Base-by-base conservation (phyloP, 2,888 invertebrate genomes). In the Microctonus hyperodae region DNA sequence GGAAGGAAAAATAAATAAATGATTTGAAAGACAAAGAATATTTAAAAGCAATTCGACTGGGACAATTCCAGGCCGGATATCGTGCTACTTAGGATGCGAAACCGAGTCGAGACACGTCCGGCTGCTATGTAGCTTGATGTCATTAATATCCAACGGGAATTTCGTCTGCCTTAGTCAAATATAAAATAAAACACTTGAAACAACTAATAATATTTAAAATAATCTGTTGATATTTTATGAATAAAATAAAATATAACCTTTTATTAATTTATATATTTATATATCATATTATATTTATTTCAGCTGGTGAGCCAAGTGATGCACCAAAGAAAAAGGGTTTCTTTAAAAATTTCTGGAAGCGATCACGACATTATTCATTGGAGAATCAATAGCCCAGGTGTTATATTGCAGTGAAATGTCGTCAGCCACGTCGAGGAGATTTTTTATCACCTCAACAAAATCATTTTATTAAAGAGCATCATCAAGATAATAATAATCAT, bases 301-400 rank as follows among this genome's bases (percentile, higher is more conserved):
- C 88, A 90, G 91, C 90, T 77, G 90, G 90, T 77, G 91, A 91
- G 74, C 87, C 87, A 73, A 86, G 86, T 69, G 88, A 88, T 57
- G 88, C 88, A 77, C 92, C 92, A 74, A 94, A 93, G 86, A 93
- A 94, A 84, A 93, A 92, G 85, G 93, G 94, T 73, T 94, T 95
- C 85, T 95, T 95, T 87, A 92, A 93, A 85, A 93, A 90, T 83
- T 90, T 94, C 76, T 95, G 94, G 94, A 94, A 94, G 85, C 90
- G 92, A 79, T 94, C 94, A 74, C 90, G 93, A 74, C 93, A 94
- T 82, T 92, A 94, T 83, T 94, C 94, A 72, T 86, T 94, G 85
- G 94, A 94, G 85, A 93, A 94, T 85, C 93, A 93, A 87, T 90
- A 90, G 89, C 86, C 82, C 80, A 81, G 81, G 82, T 83, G 82